Evolutionary conservation across 2,888 invertebrate species (phyloP).

Genomic region (Tetragonula carbonaria): DNA sequence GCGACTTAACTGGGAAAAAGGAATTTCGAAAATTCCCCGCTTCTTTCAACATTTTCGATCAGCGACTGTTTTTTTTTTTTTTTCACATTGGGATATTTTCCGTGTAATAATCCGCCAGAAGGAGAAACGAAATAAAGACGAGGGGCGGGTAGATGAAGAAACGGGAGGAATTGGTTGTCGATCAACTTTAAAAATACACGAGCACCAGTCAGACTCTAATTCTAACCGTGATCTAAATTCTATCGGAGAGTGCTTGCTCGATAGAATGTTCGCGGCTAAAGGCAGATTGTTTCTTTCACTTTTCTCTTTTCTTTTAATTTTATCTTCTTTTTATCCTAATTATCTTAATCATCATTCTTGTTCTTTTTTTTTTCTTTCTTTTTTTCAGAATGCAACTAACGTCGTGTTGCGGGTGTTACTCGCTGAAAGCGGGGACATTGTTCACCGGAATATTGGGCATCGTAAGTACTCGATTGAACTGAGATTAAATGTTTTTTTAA

Average conservation of each 20-base stretch:
- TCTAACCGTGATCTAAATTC: slow-evolving; percentile 53
- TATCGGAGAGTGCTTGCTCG: not conserved
- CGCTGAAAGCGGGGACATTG: slow-evolving; percentile 90
- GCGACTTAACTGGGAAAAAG: not conserved
- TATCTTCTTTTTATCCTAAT: not conserved
- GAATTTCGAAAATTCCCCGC: not conserved
- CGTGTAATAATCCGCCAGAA: too few species aligned
- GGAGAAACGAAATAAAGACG: not conserved
- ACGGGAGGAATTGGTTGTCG: slow-evolving; percentile 13
- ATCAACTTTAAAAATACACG: slow-evolving; percentile 54
- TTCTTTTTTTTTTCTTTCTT: not conserved
- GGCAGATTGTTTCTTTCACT: not conserved
- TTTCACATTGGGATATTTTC: too few species aligned
- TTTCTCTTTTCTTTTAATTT: not conserved
- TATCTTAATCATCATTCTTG: too few species aligned
- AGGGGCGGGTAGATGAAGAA: not conserved
- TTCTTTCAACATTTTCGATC: not conserved
- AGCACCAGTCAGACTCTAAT: slow-evolving; percentile 34
- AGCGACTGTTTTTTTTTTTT: not conserved
- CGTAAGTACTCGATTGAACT: slow-evolving; percentile 83
- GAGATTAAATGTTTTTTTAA: not conserved
- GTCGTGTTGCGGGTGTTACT: slow-evolving; percentile 89
- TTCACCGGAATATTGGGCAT: slow-evolving; percentile 90
- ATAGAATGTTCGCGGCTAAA: too few species aligned
- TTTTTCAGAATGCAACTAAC: slow-evolving; percentile 85